Evolutionary conservation across 2,888 invertebrate species (phyloP).

Genomic region (Pseudeuparius sepicola): DNA sequence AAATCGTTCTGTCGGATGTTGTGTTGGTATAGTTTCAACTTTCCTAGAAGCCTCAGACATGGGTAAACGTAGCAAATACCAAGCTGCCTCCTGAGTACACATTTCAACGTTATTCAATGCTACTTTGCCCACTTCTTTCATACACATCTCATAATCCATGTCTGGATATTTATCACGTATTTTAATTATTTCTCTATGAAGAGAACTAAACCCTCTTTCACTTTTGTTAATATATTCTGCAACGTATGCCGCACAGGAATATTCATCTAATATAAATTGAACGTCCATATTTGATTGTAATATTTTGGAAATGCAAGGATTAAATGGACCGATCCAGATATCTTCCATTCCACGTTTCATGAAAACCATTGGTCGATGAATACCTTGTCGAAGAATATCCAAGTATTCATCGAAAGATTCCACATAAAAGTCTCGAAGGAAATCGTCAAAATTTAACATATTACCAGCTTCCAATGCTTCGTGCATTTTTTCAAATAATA

Average conservation of each 20-base stretch:
- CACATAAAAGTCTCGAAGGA: conserved; percentile 21
- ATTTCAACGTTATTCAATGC: conserved; percentile 33
- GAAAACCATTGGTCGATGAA: conserved; percentile 30
- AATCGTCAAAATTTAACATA: conserved; percentile 20
- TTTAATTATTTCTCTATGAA: conserved; percentile 29
- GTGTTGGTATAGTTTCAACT: conserved; percentile 3
- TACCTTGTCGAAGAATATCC: conserved; percentile 22
- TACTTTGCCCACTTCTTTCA: conserved; percentile 22
- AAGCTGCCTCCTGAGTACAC: conserved; percentile 38
- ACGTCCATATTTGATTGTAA: conserved; percentile 34
- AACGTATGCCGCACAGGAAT: conserved; percentile 35
- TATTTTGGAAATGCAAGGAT: conserved; percentile 31
- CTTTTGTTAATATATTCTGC: no score
- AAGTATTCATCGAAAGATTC: conserved; percentile 24
- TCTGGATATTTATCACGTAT: conserved; percentile 32
- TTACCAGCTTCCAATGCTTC: conserved; percentile 21
- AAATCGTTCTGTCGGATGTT: conserved; percentile 22
- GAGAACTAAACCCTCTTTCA: conserved; percentile 31
- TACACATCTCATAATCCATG: conserved; percentile 13
- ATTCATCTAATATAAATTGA: conserved; percentile 35
- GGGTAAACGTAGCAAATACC: conserved; percentile 37
- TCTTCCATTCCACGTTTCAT: conserved; percentile 29
- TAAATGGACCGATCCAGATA: conserved; percentile 35
- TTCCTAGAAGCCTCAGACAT: conserved; percentile 30
- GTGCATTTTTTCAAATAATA: no score